phyloP scores from a whole-genome alignment of 2,888 invertebrate species.

The Diaperis boleti region DNA sequence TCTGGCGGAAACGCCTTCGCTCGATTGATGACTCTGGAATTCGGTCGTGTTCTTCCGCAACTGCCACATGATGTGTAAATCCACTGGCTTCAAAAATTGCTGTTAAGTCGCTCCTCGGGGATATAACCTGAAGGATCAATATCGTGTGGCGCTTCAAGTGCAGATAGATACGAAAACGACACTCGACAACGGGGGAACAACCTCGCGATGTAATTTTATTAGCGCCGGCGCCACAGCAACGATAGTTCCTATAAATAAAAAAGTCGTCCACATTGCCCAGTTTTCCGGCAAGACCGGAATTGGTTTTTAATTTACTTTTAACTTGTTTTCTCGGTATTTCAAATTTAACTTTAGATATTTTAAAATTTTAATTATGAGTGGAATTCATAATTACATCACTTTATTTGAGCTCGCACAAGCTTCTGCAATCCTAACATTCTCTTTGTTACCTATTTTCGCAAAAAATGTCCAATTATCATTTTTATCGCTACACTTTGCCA shows the following conservation, averaged over 20 bases:
- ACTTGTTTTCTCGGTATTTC: too few relatives aligned
- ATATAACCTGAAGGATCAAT: conserved; percentile 65
- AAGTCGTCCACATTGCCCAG: not conserved
- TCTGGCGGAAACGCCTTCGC: not conserved
- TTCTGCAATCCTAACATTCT: too few relatives aligned
- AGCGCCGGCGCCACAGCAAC: conserved; percentile 18
- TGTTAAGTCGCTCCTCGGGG: conserved; percentile 59
- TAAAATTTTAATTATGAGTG: too few relatives aligned
- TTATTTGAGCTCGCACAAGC: too few relatives aligned
- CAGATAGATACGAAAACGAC: conserved; percentile 23
- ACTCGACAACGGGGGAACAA: conserved; percentile 30
- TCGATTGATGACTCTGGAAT: not conserved
- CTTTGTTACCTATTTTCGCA: too few relatives aligned
- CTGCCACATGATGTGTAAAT: conserved; percentile 48
- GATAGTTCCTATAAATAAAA: not conserved
- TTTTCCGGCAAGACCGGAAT: too few relatives aligned
- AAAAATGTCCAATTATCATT: too few relatives aligned
- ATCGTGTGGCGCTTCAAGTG: conserved; percentile 54
- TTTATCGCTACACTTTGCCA: too few relatives aligned
- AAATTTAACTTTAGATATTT: too few relatives aligned
- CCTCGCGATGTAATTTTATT: conserved; percentile 20
- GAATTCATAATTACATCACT: too few relatives aligned
- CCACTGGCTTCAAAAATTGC: conserved; percentile 47
- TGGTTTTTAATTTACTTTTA: too few relatives aligned
- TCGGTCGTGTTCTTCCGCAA: conserved; percentile 21